Percentiles rank a stretch among this genome's conserved stretches.
phyloP scores from a whole-genome alignment of 2,113 vertebrate genomes.

The Hemiscyllium ocellatum region DNA sequence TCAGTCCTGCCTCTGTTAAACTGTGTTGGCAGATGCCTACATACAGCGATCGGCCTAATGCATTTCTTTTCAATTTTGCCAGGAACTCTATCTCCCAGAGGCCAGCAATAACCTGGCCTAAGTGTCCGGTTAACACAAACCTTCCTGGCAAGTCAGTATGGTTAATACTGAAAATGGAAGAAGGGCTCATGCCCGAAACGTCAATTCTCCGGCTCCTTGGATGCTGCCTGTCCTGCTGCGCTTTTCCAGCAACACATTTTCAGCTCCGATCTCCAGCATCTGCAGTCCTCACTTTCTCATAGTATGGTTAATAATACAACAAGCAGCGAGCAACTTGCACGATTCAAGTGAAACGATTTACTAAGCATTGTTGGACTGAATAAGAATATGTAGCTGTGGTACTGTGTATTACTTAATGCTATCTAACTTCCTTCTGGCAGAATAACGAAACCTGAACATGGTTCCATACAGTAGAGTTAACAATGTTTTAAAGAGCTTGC shows the following conservation, averaged over 20 bases:
- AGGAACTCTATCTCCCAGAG: background rate
- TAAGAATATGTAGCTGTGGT: background rate
- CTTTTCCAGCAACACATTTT: too few species aligned
- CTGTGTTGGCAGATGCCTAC: too few species aligned
- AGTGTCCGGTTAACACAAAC: background rate
- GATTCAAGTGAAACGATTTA: background rate
- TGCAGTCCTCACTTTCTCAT: too few species aligned
- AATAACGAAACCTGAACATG: background rate
- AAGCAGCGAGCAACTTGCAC: background rate
- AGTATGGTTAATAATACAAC: too few species aligned
- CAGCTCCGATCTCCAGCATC: too few species aligned
- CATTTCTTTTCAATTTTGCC: too few species aligned
- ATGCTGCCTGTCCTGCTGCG: too few species aligned
- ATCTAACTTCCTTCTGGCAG: background rate
- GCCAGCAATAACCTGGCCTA: background rate
- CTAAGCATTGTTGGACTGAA: background rate
- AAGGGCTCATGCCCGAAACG: too few species aligned
- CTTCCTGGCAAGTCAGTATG: background rate
- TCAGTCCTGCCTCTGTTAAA: too few species aligned
- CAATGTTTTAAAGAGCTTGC: conserved; percentile 1
- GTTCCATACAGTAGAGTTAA: conserved; percentile 22
- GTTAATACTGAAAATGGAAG: too few species aligned
- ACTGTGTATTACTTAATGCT: background rate
- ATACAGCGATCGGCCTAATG: too few species aligned
- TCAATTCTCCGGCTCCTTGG: too few species aligned